phyloP scores from a whole-genome alignment of 2,113 vertebrate species.

The Triplophysa siluroides region DNA sequence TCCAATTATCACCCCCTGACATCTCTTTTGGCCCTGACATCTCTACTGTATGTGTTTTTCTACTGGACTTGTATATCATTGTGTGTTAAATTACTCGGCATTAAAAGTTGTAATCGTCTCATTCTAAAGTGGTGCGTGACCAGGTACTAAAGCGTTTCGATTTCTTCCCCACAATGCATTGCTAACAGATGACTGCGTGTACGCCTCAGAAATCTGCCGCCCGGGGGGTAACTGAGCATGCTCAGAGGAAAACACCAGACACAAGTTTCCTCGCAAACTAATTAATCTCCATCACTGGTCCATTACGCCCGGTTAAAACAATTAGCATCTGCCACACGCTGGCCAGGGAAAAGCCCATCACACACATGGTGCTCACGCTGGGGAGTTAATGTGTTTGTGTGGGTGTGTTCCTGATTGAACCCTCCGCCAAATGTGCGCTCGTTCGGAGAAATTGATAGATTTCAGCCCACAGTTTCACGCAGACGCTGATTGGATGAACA shows the following conservation, averaged over 20 bases:
- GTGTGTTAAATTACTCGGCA: no score
- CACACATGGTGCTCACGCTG: slow-evolving; percentile 61
- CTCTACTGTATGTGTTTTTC: no score
- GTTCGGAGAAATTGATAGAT: slow-evolving; percentile 59
- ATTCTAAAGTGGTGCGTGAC: no score
- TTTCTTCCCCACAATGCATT: neutral
- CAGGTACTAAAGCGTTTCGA: neutral
- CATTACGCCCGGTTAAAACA: slow-evolving; percentile 75
- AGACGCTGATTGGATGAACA: slow-evolving; percentile 31
- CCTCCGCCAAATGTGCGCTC: slow-evolving; percentile 28
- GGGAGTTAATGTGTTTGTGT: slow-evolving; percentile 55
- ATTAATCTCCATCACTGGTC: slow-evolving; percentile 74
- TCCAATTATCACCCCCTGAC: no score
- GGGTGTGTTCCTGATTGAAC: slow-evolving; percentile 43
- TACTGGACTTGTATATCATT: no score
- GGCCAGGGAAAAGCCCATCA: slow-evolving; percentile 46
- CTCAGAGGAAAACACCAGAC: slow-evolving; percentile 64
- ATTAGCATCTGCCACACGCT: slow-evolving; percentile 66
- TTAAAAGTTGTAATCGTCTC: no score
- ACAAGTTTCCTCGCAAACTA: slow-evolving; percentile 71
- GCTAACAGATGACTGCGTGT: slow-evolving; percentile 24
- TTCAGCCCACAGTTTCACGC: slow-evolving; percentile 56
- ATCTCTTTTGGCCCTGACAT: no score
- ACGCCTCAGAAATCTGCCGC: slow-evolving; percentile 22
- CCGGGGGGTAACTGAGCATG: slow-evolving; percentile 56